A percentile compares a stretch with the other conserved stretches of the same genome.
Conservation (phyloP, 2,888 invertebrate species). For the Nomada hirtipes region DNA sequence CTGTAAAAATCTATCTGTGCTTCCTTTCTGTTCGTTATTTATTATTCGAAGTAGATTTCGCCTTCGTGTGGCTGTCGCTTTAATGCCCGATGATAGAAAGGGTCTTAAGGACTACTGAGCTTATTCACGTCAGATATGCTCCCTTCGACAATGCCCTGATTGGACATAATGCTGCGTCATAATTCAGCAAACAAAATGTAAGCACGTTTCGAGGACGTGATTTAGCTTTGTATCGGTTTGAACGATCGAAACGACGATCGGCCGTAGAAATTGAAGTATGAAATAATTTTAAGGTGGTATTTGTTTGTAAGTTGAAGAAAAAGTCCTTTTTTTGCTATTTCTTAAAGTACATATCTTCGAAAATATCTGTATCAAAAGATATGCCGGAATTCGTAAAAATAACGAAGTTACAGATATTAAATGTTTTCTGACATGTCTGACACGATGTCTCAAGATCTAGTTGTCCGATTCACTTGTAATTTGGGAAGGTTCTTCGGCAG, state of each 20-base stretch:
- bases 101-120: constrained; percentile 45
- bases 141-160: constrained; percentile 55
- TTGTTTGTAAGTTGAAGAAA: too few species aligned
- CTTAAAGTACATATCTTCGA: too few species aligned
- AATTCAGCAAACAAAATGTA: constrained; percentile 61
- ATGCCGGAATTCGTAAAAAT: too few species aligned
- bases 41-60: constrained; percentile 28
- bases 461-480: too few species aligned
- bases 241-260: constrained; percentile 31
- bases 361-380: too few species aligned
- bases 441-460: too few species aligned
- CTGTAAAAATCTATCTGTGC: neutral
- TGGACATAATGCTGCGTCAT: constrained; percentile 68
- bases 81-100: constrained; percentile 41
- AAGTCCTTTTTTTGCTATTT: too few species aligned
- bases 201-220: constrained; percentile 55
- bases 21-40: constrained; percentile 5
- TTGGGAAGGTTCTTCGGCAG: too few species aligned
- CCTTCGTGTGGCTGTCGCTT: constrained; percentile 17
- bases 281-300: neutral
- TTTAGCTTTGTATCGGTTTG: constrained; percentile 47
- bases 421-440: too few species aligned
- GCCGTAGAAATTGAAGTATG: neutral
- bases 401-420: too few species aligned
- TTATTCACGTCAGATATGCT: constrained; percentile 50